Conservation (phyloP, 2,797 vertebrate genomes). For the Monodelphis domestica region DNA sequence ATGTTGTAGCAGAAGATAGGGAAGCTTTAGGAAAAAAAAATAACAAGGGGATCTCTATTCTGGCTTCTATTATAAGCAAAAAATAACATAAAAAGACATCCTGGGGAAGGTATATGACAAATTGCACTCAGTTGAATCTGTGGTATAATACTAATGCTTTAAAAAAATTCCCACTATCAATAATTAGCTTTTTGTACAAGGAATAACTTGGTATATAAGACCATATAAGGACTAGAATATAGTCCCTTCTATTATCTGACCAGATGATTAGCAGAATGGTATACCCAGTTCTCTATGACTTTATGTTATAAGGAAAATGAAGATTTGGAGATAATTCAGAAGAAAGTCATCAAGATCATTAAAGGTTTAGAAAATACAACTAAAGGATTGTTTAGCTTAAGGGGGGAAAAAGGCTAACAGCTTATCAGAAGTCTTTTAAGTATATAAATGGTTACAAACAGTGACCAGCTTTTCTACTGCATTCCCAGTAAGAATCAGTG, state of each 20-base stretch:
- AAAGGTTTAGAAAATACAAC: background rate
- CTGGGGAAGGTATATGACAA: background rate
- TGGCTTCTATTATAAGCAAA: background rate
- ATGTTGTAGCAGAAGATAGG: background rate
- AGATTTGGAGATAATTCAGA: constrained; percentile 15
- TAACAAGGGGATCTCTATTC: background rate
- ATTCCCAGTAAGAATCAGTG: constrained; percentile 21
- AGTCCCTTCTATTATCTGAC: background rate
- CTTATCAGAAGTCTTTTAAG: constrained; percentile 5
- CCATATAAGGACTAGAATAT: background rate
- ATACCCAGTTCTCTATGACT: constrained; percentile 3
- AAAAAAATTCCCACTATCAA: background rate
- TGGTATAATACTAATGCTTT: background rate
- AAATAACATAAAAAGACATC: background rate
- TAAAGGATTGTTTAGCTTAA: constrained; percentile 32
- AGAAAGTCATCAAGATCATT: constrained; percentile 31
- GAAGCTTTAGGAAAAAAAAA: background rate
- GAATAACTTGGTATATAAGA: background rate
- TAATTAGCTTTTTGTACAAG: background rate
- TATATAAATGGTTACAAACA: constrained; percentile 31
- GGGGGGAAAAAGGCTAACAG: constrained; percentile 46
- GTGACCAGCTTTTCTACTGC: constrained; percentile 23
- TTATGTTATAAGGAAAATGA: constrained; percentile 45
- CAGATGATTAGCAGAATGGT: background rate
- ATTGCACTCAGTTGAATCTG: background rate